phyloP scores from a whole-genome alignment of 2,888 invertebrate species.

The Fragum sueziense region DNA sequence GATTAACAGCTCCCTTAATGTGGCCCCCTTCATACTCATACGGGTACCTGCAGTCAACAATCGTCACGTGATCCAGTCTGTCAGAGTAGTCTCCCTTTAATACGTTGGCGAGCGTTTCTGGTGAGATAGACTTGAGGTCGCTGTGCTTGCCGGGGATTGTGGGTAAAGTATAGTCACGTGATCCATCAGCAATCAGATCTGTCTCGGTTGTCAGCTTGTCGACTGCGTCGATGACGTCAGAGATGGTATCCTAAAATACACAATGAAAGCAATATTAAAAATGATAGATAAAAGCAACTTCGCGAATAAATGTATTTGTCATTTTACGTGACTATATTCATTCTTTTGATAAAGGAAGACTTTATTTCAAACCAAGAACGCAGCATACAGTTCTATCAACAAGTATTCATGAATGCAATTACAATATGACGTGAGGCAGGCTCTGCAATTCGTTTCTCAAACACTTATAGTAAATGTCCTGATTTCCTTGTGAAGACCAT shows the following conservation, averaged over 20 bases:
- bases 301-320: no score
- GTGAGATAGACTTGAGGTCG: constrained; percentile 75
- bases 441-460: no score
- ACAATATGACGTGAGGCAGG: no score
- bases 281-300: no score
- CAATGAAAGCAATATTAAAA: no score
- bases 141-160: constrained; percentile 68
- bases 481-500: no score
- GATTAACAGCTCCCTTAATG: constrained; percentile 44
- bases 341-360: no score
- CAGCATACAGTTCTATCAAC: no score
- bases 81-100: constrained; percentile 32
- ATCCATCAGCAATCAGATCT: constrained; percentile 51
- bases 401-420: no score
- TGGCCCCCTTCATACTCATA: constrained; percentile 54
- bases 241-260: constrained; percentile 10
- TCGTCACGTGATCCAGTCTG: constrained; percentile 26
- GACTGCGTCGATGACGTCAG: constrained; percentile 46
- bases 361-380: no score
- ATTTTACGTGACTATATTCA: no score
- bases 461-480: no score
- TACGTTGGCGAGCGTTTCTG: constrained; percentile 59
- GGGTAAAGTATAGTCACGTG: constrained; percentile 68
- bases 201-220: constrained; percentile 38
- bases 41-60: constrained; percentile 52